phyloP scores from a whole-genome alignment of 2,797 vertebrate species.

The Myotis myotis region DNA sequence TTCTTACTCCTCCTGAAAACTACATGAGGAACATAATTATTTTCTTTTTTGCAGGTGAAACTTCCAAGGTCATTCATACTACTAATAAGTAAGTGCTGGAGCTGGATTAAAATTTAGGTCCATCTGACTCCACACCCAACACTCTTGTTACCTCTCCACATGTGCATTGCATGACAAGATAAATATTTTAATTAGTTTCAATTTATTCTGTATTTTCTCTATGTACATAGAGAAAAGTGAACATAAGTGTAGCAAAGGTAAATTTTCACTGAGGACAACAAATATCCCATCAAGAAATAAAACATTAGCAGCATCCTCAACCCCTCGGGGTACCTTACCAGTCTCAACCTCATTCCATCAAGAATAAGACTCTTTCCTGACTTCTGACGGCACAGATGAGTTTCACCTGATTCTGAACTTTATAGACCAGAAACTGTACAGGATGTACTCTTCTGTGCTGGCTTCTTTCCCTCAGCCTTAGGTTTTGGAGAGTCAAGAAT shows the following conservation, averaged over 20 bases:
- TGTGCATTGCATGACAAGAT: conserved; percentile 43
- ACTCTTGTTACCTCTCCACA: conserved; percentile 40
- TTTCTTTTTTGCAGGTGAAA: conserved; percentile 27
- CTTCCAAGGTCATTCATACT: conserved; percentile 42
- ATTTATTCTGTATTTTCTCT: conserved; percentile 1
- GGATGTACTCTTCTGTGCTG: not conserved
- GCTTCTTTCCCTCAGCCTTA: not conserved
- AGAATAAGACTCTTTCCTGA: not conserved
- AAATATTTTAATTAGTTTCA: conserved; percentile 65
- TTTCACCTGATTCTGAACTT: not conserved
- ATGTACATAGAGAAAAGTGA: not conserved
- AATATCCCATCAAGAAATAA: not conserved
- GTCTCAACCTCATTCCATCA: not conserved
- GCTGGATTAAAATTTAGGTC: conserved; percentile 55
- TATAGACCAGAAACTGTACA: not conserved
- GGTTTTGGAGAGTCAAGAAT: not conserved
- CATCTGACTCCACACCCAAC: conserved; percentile 23
- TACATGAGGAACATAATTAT: conserved; percentile 36
- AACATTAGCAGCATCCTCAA: not conserved
- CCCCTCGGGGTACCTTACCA: accelerated
- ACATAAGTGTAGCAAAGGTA: not conserved
- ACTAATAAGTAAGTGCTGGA: conserved; percentile 41
- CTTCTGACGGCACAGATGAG: not conserved
- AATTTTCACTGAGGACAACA: not conserved
- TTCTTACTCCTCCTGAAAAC: conserved; percentile 53